Base-by-base conservation (phyloP, 2,888 invertebrate genomes). In the Thymelicus acteon region DNA sequence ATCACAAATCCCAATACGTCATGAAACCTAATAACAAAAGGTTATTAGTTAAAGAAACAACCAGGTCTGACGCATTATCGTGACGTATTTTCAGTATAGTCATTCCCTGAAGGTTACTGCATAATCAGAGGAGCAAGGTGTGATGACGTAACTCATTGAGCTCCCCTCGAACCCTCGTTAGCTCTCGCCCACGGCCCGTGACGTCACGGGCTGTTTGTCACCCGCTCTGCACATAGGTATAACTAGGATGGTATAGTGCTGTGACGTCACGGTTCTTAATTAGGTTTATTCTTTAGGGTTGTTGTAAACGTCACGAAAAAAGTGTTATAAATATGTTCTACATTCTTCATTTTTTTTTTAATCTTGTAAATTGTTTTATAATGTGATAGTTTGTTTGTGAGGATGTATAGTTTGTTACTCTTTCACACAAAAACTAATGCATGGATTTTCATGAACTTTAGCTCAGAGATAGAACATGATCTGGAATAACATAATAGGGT, bases 161-260 rank as follows among this genome's bases (percentile, higher is more conserved):
- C 74, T 79, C 78, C 57, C 13, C 40, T 7, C 57, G 57, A 63
- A 63, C 69, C 63, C 60, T 48, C 62, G 62, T 44, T 44, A 44
- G 10, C 74, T 72, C 75, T 77, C 72, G 61, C 76, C 76, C 75
- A 76, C 73, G 70, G 72, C 66, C 68, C 13, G 76, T 87, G 85
- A 88, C 88, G 88, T 87, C 88, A 86, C 75, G 68, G 60, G 60
- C 74, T 78, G 78, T 78, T 79, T 79, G 78, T 77, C 76, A 78
- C 76, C 61, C 1, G 5, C 31, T 31, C 44, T 44, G 12, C 10
- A 12, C 12, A 44, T 44, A 31, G 31, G 31, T 31, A 44, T 44
- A 44, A 12, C 44, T 44, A 44, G 44, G 44, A 44, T 52, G 19
- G 1, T 31, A 13, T 24, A 12, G 8, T 6, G 54, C 47, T 31